These are phyloP conservation scores for Antrozous pallidus DNA, from an alignment of 2,797 vertebrate genomes.

Conservation along the genomic window DNA sequence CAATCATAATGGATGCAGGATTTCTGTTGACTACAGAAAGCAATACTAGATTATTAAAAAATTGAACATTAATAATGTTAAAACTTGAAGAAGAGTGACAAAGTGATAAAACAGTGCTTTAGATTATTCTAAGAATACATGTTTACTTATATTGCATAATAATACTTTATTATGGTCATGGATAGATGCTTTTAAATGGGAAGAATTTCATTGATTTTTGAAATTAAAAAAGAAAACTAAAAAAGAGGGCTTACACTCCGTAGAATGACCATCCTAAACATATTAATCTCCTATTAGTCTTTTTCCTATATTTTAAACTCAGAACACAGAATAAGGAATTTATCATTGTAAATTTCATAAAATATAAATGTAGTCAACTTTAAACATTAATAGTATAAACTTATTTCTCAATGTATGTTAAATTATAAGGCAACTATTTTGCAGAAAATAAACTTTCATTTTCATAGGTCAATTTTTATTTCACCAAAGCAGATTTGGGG, in stretches of 20 bases:
- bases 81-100: conserved; percentile 29
- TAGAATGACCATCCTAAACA: not conserved
- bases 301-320: conserved; percentile 7
- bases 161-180: not conserved
- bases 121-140: not conserved
- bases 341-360: conserved; percentile 35
- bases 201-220: conserved; percentile 21
- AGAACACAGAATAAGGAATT: conserved; percentile 3
- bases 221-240: not conserved
- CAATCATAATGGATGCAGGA: not conserved
- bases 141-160: not conserved
- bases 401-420: not conserved
- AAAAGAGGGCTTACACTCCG: not conserved
- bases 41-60: not conserved
- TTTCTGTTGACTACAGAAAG: conserved; percentile 17
- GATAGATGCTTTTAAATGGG: not conserved
- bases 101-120: not conserved
- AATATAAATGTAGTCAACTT: not conserved
- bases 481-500: not conserved
- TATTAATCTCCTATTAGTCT: conserved; percentile 7
- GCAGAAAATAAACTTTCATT: conserved; percentile 38
- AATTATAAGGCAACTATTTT: not conserved
- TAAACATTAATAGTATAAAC: not conserved
- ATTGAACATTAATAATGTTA: not conserved
- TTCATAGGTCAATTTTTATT: conserved; percentile 40